These are phyloP conservation scores for Steinernema hermaphroditum DNA, from an alignment of 2,888 invertebrate genomes.

Conservation along the genomic window DNA sequence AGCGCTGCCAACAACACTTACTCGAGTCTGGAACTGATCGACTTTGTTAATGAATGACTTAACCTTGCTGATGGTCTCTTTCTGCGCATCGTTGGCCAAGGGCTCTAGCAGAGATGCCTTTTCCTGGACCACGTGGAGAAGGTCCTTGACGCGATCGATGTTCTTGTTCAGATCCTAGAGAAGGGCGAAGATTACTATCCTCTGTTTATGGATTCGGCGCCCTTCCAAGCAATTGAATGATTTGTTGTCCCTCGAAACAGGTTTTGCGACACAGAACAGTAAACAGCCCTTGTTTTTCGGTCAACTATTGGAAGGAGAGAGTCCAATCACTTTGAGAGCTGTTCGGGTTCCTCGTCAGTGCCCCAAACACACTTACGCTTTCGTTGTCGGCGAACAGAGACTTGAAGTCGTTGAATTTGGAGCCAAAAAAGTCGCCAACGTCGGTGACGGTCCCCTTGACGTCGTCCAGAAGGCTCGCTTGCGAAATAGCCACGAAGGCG, in stretches of 20 bases:
- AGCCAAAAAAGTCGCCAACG: conserved; percentile 51
- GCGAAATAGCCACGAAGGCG: neutral
- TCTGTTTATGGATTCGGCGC: conserved; percentile 2
- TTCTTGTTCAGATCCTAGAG: conserved; percentile 49
- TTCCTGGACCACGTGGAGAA: conserved; percentile 51
- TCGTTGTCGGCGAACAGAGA: conserved; percentile 49
- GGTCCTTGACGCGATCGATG: conserved; percentile 49
- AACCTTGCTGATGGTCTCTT: conserved; percentile 49
- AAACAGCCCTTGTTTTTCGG: conserved; percentile 22
- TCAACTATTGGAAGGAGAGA: conserved; percentile 16
- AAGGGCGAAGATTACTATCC: neutral
- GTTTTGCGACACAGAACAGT: conserved; percentile 11
- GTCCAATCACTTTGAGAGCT: no score
- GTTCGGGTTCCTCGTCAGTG: no score
- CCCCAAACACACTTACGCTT: conserved; percentile 34
- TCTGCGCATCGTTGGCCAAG: conserved; percentile 52
- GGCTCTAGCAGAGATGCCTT: conserved; percentile 47
- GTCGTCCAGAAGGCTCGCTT: conserved; percentile 1
- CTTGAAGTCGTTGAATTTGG: conserved; percentile 46
- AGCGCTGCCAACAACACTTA: conserved; percentile 29
- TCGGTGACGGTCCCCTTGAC: conserved; percentile 40
- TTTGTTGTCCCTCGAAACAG: conserved; percentile 14
- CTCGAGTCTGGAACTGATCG: conserved; percentile 46
- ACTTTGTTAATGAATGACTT: conserved; percentile 46
- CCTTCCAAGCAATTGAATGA: conserved; percentile 4